A percentile compares a stretch with the other conserved stretches of the same genome.
Conservation (phyloP, 2,888 invertebrate genomes). For the Clunio marinus region DNA sequence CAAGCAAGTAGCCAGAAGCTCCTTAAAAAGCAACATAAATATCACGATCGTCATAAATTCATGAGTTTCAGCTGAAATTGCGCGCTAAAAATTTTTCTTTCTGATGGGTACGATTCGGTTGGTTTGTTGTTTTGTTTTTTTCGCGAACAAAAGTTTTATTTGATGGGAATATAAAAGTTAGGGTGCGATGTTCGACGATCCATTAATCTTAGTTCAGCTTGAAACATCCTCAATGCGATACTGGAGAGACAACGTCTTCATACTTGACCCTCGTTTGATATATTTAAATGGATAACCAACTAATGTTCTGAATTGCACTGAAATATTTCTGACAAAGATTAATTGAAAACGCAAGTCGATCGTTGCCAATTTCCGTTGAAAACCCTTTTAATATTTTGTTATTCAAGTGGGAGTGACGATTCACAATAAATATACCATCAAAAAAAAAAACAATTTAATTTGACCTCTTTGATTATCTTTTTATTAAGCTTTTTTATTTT, state of each 20-base stretch:
- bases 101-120: too few relatives aligned
- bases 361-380: constrained; percentile 24
- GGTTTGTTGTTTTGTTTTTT: not conserved
- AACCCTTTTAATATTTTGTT: not conserved
- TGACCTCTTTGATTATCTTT: not conserved
- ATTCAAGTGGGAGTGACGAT: not conserved
- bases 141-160: not conserved
- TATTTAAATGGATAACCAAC: too few relatives aligned
- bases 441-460: not conserved
- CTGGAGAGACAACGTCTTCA: not conserved
- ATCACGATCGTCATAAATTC: constrained; percentile 34
- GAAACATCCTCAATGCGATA: not conserved
- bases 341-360: constrained; percentile 24
- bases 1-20: not conserved
- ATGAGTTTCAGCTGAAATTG: constrained; percentile 3
- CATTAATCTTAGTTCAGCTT: not conserved
- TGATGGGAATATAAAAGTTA: not conserved
- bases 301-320: too few relatives aligned
- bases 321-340: constrained; percentile 12
- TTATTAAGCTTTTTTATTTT: not conserved
- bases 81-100: constrained; percentile 18
- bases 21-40: not conserved
- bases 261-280: too few relatives aligned
- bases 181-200: not conserved
- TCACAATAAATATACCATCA: not conserved